phyloP scores from a whole-genome alignment of 2,888 invertebrate genomes.

The Ectemnius lituratus region DNA sequence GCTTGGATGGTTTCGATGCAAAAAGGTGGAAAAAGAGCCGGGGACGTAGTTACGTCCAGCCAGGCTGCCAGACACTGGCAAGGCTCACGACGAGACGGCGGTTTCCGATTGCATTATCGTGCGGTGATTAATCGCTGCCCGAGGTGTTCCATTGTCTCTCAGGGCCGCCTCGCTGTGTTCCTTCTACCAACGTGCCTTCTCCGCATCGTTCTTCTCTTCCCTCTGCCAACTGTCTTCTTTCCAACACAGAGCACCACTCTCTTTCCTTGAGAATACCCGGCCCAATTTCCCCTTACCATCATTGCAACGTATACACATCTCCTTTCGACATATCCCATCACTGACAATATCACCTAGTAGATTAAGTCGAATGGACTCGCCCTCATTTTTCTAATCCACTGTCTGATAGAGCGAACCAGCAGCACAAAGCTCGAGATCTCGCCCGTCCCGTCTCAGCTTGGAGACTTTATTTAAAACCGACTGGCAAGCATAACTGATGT shows the following conservation, averaged over 20 bases:
- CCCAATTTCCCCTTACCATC: background rate
- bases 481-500: constrained; percentile 25
- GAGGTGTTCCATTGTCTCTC: constrained; percentile 52
- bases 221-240: background rate
- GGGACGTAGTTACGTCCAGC: constrained; percentile 31
- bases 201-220: background rate
- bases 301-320: too few relatives aligned
- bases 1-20: too few relatives aligned
- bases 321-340: too few relatives aligned
- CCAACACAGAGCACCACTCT: background rate
- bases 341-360: too few relatives aligned
- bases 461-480: constrained; percentile 32
- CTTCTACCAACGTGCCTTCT: constrained; percentile 20
- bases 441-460: too few relatives aligned
- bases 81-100: constrained; percentile 28
- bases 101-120: constrained; percentile 54
- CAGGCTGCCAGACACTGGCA: constrained; percentile 36
- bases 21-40: constrained; percentile 11
- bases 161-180: constrained; percentile 49
- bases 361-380: too few relatives aligned
- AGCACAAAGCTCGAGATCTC: too few relatives aligned
- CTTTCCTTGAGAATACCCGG: background rate
- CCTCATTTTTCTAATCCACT: too few relatives aligned
- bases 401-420: too few relatives aligned
- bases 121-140: constrained; percentile 46